Evolutionary conservation across 2,797 vertebrate species (phyloP).

Genomic region (Galaxias olidus): DNA sequence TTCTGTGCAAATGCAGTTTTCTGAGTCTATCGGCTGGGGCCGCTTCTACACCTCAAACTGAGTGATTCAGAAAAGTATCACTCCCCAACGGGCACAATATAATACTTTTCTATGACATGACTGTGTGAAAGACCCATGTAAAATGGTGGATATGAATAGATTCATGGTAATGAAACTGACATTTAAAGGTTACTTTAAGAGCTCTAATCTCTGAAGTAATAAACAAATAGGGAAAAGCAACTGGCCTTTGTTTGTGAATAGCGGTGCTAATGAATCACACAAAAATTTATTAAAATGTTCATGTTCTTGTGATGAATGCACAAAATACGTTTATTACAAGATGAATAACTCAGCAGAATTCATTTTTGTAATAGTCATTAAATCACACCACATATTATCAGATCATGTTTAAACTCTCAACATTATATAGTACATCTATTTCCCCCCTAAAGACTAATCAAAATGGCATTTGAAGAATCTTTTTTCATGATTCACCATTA

Average conservation of each 20-base stretch:
- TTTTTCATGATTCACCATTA: constrained; percentile 44
- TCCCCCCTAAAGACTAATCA: constrained; percentile 21
- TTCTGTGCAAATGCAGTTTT: not conserved
- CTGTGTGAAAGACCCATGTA: too few species aligned
- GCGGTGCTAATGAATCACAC: too few species aligned
- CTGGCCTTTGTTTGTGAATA: too few species aligned
- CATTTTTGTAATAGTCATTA: not conserved
- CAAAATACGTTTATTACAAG: too few species aligned
- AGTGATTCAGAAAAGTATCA: not conserved
- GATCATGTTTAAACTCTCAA: not conserved
- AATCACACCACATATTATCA: constrained; percentile 2
- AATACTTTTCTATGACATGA: constrained; percentile 3
- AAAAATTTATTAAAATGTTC: too few species aligned
- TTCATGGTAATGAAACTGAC: too few species aligned
- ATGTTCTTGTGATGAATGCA: too few species aligned
- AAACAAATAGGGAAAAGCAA: too few species aligned
- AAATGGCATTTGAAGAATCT: constrained; percentile 23
- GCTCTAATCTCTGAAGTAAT: too few species aligned
- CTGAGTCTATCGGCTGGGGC: not conserved
- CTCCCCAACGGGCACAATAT: constrained; percentile 8
- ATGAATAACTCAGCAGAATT: not conserved
- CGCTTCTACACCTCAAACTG: not conserved
- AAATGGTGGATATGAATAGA: too few species aligned
- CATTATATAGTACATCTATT: constrained; percentile 10
- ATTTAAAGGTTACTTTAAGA: too few species aligned